Percentiles rank a stretch among this genome's conserved stretches.
phyloP scores from a whole-genome alignment of 2,888 invertebrate genomes.

The Aquatica leii region DNA sequence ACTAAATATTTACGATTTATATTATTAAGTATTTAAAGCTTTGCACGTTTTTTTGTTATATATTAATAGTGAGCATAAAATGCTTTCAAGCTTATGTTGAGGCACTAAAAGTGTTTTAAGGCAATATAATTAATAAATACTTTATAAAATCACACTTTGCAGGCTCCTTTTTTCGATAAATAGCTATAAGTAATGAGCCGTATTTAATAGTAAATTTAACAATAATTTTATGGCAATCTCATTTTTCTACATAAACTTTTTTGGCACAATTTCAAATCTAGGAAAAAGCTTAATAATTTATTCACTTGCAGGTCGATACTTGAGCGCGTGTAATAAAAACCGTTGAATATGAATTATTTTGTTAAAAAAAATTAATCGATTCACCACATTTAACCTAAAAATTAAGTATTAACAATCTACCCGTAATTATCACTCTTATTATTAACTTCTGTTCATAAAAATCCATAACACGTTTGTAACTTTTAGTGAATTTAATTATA shows the following conservation, averaged over 20 bases:
- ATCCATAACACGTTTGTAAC: constrained; percentile 20
- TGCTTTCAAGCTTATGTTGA: constrained; percentile 22
- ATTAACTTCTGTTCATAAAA: constrained; percentile 4
- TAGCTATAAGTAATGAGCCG: too few relatives aligned
- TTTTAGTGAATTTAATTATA: constrained; percentile 20
- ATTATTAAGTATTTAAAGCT: constrained; percentile 19
- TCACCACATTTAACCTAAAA: constrained; percentile 15
- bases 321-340: constrained; percentile 27
- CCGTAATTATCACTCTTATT: constrained; percentile 23
- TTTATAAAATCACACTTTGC: constrained; percentile 30
- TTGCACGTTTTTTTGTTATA: constrained; percentile 16
- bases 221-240: constrained; percentile 10
- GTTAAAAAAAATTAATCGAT: constrained; percentile 25
- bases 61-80: constrained; percentile 15
- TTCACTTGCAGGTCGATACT: constrained; percentile 33
- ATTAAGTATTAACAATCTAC: constrained; percentile 23
- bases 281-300: constrained; percentile 31
- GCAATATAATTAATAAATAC: constrained; percentile 24
- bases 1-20: constrained; percentile 6
- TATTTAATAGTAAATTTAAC: constrained; percentile 10
- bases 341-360: constrained; percentile 18
- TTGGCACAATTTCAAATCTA: constrained; percentile 35
- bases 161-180: constrained; percentile 1
- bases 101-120: constrained; percentile 36
- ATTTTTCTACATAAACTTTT: constrained; percentile 13